Evolutionary conservation across 2,113 vertebrate genomes (phyloP).

Genomic region (Plestiodon gilberti): DNA sequence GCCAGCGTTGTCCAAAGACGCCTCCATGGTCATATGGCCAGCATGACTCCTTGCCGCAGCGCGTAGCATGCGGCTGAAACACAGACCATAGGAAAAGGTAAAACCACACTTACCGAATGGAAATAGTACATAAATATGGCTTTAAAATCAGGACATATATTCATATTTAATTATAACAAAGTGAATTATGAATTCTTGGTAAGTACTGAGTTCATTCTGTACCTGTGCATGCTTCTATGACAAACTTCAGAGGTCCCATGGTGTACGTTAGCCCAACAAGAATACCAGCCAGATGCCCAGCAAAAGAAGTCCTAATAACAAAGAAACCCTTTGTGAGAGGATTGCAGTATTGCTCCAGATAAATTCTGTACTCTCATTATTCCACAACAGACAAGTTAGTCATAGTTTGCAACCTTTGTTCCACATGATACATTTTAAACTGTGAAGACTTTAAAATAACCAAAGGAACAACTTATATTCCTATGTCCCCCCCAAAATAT

Average conservation of each 20-base stretch:
- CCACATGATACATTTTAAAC: neutral
- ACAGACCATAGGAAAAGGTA: neutral
- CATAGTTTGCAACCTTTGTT: constrained; percentile 31
- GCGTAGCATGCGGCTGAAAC: neutral
- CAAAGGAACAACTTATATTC: constrained; percentile 28
- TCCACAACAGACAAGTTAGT: constrained; percentile 1
- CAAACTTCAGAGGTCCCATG: constrained; percentile 82
- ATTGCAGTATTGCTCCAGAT: neutral
- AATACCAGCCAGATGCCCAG: constrained; percentile 93
- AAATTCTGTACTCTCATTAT: constrained; percentile 28
- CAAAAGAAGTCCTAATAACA: constrained; percentile 86
- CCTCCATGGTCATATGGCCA: too few species aligned
- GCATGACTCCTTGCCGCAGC: too few species aligned
- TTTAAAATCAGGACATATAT: neutral
- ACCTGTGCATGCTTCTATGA: constrained; percentile 88
- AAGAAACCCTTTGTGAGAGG: constrained; percentile 36
- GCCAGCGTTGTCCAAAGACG: too few species aligned
- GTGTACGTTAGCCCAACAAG: constrained; percentile 93
- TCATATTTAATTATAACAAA: neutral
- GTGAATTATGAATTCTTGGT: neutral
- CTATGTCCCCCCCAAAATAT: neutral
- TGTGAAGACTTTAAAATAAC: constrained; percentile 14
- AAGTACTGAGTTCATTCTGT: neutral
- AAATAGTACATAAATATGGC: neutral
- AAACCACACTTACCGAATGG: neutral